A percentile compares a stretch with the other conserved stretches of the same genome.
Conservation (phyloP, 2,888 invertebrate genomes). For the Heliconius sara region DNA sequence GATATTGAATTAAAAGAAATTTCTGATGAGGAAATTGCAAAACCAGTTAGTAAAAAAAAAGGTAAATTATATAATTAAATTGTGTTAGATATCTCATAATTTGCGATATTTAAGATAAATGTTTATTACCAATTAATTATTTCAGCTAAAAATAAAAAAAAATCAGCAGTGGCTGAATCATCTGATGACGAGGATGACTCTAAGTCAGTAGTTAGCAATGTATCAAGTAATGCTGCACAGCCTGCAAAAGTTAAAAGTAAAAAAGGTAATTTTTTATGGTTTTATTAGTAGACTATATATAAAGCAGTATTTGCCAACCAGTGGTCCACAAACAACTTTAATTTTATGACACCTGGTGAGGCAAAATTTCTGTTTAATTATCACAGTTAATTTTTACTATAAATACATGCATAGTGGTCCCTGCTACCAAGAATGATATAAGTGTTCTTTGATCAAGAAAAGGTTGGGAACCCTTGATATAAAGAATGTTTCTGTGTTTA, state of each 20-base stretch:
- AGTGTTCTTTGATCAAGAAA: no score
- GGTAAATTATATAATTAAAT: slow-evolving; percentile 56
- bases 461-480: no score
- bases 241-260: slow-evolving; percentile 64
- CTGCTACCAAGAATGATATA: no score
- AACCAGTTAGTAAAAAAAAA: slow-evolving; percentile 78
- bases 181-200: slow-evolving; percentile 78
- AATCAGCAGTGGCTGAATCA: slow-evolving; percentile 73
- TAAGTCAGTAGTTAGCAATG: slow-evolving; percentile 71
- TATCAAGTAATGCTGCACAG: slow-evolving; percentile 65
- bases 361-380: no score
- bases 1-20: slow-evolving; percentile 73
- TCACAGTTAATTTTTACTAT: no score
- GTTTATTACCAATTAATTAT: not conserved
- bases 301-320: no score
- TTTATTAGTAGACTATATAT: not conserved
- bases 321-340: no score
- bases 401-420: no score
- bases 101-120: not conserved
- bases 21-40: slow-evolving; percentile 72
- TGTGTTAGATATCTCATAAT: not conserved
- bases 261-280: slow-evolving; percentile 59
- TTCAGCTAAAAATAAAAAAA: slow-evolving; percentile 69
- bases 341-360: no score
- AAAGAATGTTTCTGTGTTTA: not conserved